Base-by-base conservation (phyloP, 2,888 invertebrate species). In the Linyphia triangularis region DNA sequence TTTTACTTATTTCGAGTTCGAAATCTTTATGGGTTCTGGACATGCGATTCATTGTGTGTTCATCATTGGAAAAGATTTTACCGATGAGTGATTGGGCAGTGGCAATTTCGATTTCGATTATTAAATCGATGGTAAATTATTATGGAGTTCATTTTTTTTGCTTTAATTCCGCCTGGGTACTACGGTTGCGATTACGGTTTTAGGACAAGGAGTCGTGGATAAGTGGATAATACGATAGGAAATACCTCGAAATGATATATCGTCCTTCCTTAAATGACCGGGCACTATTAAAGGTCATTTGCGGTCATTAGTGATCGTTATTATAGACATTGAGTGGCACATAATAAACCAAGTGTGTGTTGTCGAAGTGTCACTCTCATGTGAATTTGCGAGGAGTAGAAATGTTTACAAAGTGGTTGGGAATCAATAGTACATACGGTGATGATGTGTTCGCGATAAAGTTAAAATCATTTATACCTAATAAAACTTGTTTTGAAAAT, bases 241-340 rank as follows among this genome's bases (percentile, higher is more conserved):
- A 61, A 59, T 63, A 37, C 24, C 24, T 37, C 30, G 4, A 61
- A 63, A 77, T 77, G 77, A 77, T 37, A 24, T n/a, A 40, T 16
- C 16, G 30, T 37, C 24, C 40, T 24, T 59, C 77, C 30, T 63
- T 63, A 77, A 77, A 81, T 81, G 81, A 81, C 70, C 70, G 70
- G 33, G 37, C 37, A 69, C 57, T 81, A 81, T 81, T 81, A 81
- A 37, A 70, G 69, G 81, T 81, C 70, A 70, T 81, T 81, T 81
- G 51, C 22, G 30, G 59, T 81, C 81, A 81, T 81, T 81, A 81
- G 37, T n/a, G 51, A 33, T 69, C 69, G 33, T 81, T 81, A 81
- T 81, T 57, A 81, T n/a, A 69, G 69, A n/a, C 81, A 81, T 81
- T 79, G 67, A 30, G 22, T 43, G 7, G 79, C 65, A 22, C 28